Percentiles rank a stretch among this genome's conserved stretches.
Conservation (phyloP, 2,888 invertebrate species). For the Chouioia cunea region DNA sequence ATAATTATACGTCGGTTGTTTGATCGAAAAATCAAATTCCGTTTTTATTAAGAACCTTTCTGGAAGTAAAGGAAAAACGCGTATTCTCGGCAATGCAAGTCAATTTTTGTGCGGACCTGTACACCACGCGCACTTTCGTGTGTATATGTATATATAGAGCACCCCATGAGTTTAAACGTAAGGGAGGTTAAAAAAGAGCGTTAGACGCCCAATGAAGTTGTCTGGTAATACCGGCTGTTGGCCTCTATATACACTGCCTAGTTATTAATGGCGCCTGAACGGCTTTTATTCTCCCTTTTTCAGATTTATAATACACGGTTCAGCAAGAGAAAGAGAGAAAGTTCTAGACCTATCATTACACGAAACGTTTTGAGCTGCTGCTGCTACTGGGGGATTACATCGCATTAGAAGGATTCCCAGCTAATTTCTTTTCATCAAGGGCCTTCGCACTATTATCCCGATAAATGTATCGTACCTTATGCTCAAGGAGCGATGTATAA, state of each 20-base stretch:
- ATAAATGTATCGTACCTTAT: background rate
- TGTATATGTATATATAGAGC: constrained; percentile 36
- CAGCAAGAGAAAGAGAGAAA: too few relatives aligned
- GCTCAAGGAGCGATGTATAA: too few relatives aligned
- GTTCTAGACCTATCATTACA: constrained; percentile 2
- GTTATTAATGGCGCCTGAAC: constrained; percentile 64
- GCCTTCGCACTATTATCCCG: background rate
- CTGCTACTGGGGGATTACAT: too few relatives aligned
- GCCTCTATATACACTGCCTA: constrained; percentile 48
- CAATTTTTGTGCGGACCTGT: constrained; percentile 57
- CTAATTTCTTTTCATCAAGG: constrained; percentile 41
- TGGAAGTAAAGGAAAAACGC: too few relatives aligned
- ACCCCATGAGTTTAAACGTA: background rate
- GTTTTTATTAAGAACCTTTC: too few relatives aligned
- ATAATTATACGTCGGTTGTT: too few relatives aligned
- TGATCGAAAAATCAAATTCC: too few relatives aligned
- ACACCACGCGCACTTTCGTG: constrained; percentile 50
- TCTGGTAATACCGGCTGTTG: constrained; percentile 46
- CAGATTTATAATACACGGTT: too few relatives aligned
- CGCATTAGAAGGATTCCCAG: background rate
- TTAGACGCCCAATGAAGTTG: constrained; percentile 50
- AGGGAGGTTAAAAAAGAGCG: constrained; percentile 27
- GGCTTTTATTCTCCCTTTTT: constrained; percentile 4
- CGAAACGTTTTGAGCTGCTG: background rate
- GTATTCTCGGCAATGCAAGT: too few relatives aligned